Conservation (phyloP, 2,113 vertebrate species). For the Phalacrocorax carbo region DNA sequence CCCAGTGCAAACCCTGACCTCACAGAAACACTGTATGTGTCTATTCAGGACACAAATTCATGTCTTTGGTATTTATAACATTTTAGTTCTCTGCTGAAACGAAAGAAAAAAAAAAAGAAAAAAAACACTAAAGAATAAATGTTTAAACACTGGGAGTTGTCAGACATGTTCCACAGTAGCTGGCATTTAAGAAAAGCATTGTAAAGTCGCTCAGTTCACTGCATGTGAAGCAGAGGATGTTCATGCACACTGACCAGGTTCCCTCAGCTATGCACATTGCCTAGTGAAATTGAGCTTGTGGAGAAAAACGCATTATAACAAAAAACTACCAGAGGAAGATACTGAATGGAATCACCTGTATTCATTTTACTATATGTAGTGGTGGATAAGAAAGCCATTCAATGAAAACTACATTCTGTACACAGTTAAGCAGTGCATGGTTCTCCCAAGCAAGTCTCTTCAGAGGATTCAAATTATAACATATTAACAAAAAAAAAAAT, state of each 20-base stretch:
- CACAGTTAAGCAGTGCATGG: fast-evolving
- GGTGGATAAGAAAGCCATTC: background rate
- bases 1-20: background rate
- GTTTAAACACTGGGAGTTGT: background rate
- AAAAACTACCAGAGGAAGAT: background rate
- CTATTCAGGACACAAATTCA: background rate
- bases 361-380: background rate
- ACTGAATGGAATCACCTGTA: background rate
- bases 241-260: background rate
- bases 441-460: background rate
- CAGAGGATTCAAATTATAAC: background rate
- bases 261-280: background rate
- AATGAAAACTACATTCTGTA: background rate
- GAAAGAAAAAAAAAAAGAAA: background rate
- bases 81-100: background rate
- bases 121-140: background rate
- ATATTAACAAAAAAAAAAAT: background rate
- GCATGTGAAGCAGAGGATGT: background rate
- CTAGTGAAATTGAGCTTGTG: background rate
- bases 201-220: background rate
- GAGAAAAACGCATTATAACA: background rate
- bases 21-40: background rate
- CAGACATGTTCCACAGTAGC: background rate
- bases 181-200: background rate
- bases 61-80: background rate